phyloP scores from a whole-genome alignment of 2,113 vertebrate genomes.

The Asarcornis scutulata region DNA sequence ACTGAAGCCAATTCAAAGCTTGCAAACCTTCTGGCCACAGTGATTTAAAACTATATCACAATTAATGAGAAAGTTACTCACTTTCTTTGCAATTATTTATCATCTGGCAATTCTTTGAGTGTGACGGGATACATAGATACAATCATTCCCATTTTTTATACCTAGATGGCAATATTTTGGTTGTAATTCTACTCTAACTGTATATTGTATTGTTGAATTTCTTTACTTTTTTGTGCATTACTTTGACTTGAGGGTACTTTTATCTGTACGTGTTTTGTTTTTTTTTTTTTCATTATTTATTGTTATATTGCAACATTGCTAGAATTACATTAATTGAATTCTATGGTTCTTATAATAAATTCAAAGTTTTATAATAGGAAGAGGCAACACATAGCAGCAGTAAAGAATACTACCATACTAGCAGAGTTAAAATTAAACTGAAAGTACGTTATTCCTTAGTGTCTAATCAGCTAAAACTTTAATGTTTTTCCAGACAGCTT shows the following conservation, averaged over 20 bases:
- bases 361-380: background rate
- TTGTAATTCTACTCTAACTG: background rate
- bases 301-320: background rate
- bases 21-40: background rate
- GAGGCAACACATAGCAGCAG: background rate
- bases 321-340: conserved; percentile 12
- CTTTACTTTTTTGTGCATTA: conserved; percentile 2
- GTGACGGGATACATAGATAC: background rate
- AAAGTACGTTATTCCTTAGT: conserved; percentile 7
- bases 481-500: background rate
- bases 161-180: background rate
- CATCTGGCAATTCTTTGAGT: background rate
- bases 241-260: conserved; percentile 3
- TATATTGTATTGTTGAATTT: background rate
- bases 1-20: background rate
- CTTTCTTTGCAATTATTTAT: background rate
- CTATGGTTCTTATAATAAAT: conserved; percentile 25
- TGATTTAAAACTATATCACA: background rate
- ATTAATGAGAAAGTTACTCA: background rate
- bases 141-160: background rate
- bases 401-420: background rate
- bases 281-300: conserved; percentile 2
- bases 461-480: conserved; percentile 41
- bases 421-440: conserved; percentile 19
- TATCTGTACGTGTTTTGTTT: background rate